Conservation (phyloP, 2,113 vertebrate species). For the Desmodus rotundus region DNA sequence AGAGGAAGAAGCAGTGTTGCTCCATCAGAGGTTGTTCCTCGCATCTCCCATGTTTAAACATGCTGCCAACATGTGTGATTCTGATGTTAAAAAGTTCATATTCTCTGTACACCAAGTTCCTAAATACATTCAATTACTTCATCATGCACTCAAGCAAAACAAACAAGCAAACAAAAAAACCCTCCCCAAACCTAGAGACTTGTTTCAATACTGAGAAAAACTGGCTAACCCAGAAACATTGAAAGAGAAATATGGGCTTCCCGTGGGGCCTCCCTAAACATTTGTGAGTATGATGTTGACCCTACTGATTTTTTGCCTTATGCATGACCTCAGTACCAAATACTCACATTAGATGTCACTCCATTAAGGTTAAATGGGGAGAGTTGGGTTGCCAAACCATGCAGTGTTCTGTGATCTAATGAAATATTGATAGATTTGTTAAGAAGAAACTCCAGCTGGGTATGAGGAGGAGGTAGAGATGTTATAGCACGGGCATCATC, state of each 20-base stretch:
- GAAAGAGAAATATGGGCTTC: neutral
- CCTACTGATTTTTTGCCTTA: neutral
- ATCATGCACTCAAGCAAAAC: neutral
- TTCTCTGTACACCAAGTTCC: neutral
- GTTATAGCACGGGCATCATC: no score
- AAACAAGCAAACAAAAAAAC: neutral
- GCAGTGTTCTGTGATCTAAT: neutral
- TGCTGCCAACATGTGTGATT: constrained; percentile 11
- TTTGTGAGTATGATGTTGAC: neutral
- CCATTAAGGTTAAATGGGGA: neutral
- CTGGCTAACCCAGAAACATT: neutral
- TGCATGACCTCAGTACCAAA: neutral
- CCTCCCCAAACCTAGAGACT: neutral
- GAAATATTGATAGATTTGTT: neutral
- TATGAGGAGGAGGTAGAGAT: neutral
- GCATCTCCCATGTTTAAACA: neutral
- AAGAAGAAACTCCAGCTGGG: neutral
- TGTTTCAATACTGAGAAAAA: neutral
- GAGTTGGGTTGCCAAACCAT: neutral
- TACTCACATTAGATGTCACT: neutral
- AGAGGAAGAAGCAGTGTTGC: neutral
- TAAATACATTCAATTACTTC: constrained; percentile 20
- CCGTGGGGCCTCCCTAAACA: neutral
- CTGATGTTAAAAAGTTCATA: constrained; percentile 6
- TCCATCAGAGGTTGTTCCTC: neutral